Evolutionary conservation across 2,797 vertebrate species (phyloP).

Genomic region (Sarcoramphus papa): DNA sequence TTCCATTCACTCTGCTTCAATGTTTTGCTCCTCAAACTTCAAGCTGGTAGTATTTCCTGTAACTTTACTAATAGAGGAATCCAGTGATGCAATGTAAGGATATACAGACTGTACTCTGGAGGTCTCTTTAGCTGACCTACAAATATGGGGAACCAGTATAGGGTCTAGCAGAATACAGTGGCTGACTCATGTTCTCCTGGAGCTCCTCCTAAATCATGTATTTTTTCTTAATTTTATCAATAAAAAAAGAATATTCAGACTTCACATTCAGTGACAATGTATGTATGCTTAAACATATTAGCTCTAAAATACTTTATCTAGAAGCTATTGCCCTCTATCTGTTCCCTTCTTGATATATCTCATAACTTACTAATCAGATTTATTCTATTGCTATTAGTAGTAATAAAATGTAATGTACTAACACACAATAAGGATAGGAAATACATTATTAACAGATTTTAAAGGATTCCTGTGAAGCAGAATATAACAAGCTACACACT

Average conservation of each 20-base stretch:
- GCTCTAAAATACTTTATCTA: neutral
- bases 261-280: neutral
- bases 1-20: neutral
- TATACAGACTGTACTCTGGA: neutral
- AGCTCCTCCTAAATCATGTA: neutral
- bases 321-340: neutral
- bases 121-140: neutral
- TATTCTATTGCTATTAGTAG: fast-evolving
- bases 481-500: neutral
- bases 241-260: neutral
- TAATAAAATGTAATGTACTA: neutral
- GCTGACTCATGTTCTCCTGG: neutral
- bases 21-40: neutral
- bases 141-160: neutral
- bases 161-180: neutral
- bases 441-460: neutral
- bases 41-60: neutral
- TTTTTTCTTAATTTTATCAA: neutral
- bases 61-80: neutral
- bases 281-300: neutral
- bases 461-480: neutral
- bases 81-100: neutral
- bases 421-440: neutral
- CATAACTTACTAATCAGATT: neutral
- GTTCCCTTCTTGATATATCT: neutral